Percentiles rank a stretch among this genome's conserved stretches.
Evolutionary conservation across 1,140 invertebrate species (phyloP).

Genomic region (Orussus abietinus): DNA sequence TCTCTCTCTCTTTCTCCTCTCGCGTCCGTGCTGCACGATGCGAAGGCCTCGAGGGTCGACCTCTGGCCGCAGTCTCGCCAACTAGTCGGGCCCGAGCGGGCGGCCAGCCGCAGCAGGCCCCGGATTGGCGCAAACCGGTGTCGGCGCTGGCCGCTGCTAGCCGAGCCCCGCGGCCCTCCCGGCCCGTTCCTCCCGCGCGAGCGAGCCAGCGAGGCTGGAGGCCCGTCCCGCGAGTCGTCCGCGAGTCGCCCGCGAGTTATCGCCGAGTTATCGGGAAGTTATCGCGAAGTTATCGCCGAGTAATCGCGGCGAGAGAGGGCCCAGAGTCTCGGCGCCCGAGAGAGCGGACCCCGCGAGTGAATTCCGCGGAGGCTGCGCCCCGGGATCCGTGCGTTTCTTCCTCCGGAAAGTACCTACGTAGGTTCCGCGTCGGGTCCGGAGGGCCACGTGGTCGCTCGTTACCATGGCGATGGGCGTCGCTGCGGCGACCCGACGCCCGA

Average conservation of each 20-base stretch:
- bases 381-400: neutral
- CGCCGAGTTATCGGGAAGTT: too few species aligned
- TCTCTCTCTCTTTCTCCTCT: too few species aligned
- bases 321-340: too few species aligned
- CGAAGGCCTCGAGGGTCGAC: slow-evolving; percentile 20
- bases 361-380: neutral
- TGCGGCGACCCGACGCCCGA: neutral
- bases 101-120: too few species aligned
- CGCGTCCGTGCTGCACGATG: slow-evolving; percentile 13
- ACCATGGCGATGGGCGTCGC: neutral
- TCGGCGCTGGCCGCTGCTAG: slow-evolving; percentile 10
- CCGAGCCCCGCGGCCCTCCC: slow-evolving; percentile 8
- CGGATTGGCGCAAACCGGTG: slow-evolving; percentile 35
- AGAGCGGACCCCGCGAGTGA: neutral
- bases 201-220: too few species aligned
- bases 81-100: slow-evolving; percentile 22
- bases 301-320: too few species aligned
- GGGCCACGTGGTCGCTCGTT: too few species aligned
- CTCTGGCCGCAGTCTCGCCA: slow-evolving; percentile 33
- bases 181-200: slow-evolving; percentile 13
- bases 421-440: neutral
- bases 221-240: neutral
- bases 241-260: neutral
- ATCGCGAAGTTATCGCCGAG: too few species aligned
- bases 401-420: neutral